These are phyloP conservation scores for Zoanthus solanderi DNA, from an alignment of 92 coral and sea anemone genomes.

Conservation along the genomic window DNA sequence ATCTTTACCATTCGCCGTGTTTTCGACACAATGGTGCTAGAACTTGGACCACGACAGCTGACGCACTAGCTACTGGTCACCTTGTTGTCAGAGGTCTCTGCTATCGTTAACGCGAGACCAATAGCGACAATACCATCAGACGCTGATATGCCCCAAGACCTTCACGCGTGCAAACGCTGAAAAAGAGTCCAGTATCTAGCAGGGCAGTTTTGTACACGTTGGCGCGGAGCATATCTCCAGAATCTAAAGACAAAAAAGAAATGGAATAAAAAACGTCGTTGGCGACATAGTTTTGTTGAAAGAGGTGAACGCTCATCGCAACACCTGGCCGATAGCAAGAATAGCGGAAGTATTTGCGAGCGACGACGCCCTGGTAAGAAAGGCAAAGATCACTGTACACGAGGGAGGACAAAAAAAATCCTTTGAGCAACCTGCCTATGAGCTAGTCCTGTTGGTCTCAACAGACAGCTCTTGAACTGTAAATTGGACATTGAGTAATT, in stretches of 20 bases:
- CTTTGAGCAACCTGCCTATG: no score
- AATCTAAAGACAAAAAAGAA: background rate
- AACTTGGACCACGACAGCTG: slow-evolving; percentile 20
- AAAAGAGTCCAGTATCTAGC: background rate
- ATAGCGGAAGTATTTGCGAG: no score
- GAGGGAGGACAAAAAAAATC: no score
- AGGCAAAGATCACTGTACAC: no score
- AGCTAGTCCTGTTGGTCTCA: no score
- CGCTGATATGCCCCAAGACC: background rate
- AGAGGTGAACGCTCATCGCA: background rate
- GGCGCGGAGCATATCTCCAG: background rate
- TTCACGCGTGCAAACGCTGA: background rate
- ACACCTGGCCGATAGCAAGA: background rate
- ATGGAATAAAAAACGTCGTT: background rate
- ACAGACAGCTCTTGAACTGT: no score
- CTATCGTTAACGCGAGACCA: slow-evolving; percentile 26
- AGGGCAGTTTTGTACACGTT: background rate
- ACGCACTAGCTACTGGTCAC: slow-evolving; percentile 22
- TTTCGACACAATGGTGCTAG: background rate
- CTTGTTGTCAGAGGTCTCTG: background rate
- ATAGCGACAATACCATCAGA: slow-evolving; percentile 3
- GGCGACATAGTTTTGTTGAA: background rate
- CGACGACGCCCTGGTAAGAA: no score
- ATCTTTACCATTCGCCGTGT: slow-evolving; percentile 38
- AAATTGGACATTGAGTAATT: no score